Evolutionary conservation across 2,797 vertebrate genomes (phyloP).

Genomic region (Pseudomugil gertrudae): DNA sequence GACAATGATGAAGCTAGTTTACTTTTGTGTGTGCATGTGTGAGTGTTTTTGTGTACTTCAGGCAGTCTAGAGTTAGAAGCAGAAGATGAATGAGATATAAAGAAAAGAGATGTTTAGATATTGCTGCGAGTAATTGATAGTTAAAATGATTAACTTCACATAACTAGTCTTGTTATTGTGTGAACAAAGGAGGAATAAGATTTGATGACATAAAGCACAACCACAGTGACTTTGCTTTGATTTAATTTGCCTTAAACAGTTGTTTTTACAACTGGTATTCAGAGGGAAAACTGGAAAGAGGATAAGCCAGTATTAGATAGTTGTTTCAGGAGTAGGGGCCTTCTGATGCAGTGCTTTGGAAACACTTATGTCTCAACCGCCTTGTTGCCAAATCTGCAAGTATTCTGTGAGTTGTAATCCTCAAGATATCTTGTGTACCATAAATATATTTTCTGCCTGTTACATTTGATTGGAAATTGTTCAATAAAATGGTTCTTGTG

Average conservation of each 20-base stretch:
- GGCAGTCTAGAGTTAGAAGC: conserved; percentile 41
- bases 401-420: conserved; percentile 3
- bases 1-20: conserved; percentile 41
- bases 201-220: conserved; percentile 13
- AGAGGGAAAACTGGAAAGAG: conserved; percentile 9
- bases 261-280: conserved; percentile 7
- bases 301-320: conserved; percentile 13
- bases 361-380: conserved; percentile 19
- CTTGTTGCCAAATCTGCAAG: conserved; percentile 30
- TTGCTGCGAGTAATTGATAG: conserved; percentile 34
- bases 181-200: conserved; percentile 1
- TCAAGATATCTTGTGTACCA: conserved; percentile 21
- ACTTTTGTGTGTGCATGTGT: neutral
- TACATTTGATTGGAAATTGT: conserved; percentile 24
- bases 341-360: conserved; percentile 33
- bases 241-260: conserved; percentile 38
- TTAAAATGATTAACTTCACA: conserved; percentile 24
- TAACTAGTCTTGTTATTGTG: conserved; percentile 8
- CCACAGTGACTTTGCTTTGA: conserved; percentile 8
- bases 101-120: conserved; percentile 47
- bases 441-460: conserved; percentile 5
- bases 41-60: conserved; percentile 3
- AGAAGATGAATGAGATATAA: conserved; percentile 9
- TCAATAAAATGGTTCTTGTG: conserved; percentile 44
- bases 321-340: conserved; percentile 18